A percentile compares a stretch with the other conserved stretches of the same genome.
phyloP scores from a whole-genome alignment of 2,888 invertebrate genomes.

The Amphiduros pacificus region DNA sequence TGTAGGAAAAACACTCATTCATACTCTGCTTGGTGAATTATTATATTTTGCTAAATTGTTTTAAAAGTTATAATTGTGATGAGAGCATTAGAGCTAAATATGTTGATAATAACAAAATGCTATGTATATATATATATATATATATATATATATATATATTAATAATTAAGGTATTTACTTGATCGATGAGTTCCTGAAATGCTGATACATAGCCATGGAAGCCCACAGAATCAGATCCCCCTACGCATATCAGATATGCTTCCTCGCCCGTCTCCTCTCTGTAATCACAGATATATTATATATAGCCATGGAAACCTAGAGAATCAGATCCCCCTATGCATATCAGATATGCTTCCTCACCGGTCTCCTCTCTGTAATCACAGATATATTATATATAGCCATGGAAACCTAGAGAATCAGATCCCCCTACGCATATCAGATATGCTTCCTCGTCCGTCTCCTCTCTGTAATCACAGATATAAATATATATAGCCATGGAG shows the following conservation, averaged over 20 bases:
- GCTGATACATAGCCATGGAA: conserved; percentile 49
- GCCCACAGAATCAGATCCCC: conserved; percentile 49
- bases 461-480: conserved; percentile 28
- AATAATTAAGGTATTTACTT: conserved; percentile 26
- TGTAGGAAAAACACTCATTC: no score
- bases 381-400: neutral
- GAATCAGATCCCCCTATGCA: conserved; percentile 51
- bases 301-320: conserved; percentile 34
- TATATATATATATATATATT: neutral
- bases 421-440: conserved; percentile 51
- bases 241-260: conserved; percentile 46
- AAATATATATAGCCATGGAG: conserved; percentile 53
- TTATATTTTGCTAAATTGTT: no score
- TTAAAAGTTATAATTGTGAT: no score
- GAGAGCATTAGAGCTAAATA: no score
- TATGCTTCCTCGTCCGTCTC: conserved; percentile 41
- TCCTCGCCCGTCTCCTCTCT: conserved; percentile 41
- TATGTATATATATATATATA: neutral
- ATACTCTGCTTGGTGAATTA: no score
- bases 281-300: neutral
- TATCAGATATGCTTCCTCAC: conserved; percentile 44
- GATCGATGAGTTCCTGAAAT: conserved; percentile 43
- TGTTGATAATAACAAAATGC: no score
- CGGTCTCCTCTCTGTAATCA: conserved; percentile 32
- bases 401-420: conserved; percentile 44